Percentiles rank a stretch among this genome's conserved stretches.
Evolutionary conservation across 2,888 invertebrate species (phyloP).

Genomic region (Cryptus armator): DNA sequence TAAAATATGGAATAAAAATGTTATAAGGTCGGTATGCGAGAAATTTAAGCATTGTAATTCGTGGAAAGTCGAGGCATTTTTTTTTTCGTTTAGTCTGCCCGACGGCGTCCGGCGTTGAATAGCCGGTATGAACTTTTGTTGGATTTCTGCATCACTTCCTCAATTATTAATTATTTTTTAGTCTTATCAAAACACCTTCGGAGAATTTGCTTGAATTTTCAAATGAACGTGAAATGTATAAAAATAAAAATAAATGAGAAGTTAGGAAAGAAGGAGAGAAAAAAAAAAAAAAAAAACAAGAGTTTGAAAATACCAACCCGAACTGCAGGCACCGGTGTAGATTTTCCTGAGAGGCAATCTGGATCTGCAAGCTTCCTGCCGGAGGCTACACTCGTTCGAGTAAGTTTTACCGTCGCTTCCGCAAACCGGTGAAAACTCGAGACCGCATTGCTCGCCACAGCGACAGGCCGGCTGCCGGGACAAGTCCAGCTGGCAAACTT

Average conservation of each 20-base stretch:
- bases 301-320: constrained; percentile 86
- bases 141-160: too few relatives aligned
- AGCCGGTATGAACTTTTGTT: constrained; percentile 27
- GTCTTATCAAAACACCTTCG: background rate
- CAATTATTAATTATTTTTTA: constrained; percentile 1
- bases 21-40: too few relatives aligned
- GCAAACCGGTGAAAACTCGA: constrained; percentile 91
- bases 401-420: constrained; percentile 93
- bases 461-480: constrained; percentile 92
- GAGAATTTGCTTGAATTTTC: constrained; percentile 5
- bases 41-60: too few relatives aligned
- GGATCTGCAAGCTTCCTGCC: constrained; percentile 92
- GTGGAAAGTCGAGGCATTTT: too few relatives aligned
- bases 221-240: constrained; percentile 11
- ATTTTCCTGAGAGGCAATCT: constrained; percentile 91
- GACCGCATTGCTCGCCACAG: constrained; percentile 92
- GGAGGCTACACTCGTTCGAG: constrained; percentile 92
- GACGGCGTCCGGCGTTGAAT: too few relatives aligned
- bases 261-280: background rate
- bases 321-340: constrained; percentile 93
- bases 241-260: background rate
- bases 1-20: too few relatives aligned
- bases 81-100: too few relatives aligned
- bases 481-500: constrained; percentile 93
- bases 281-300: constrained; percentile 34